These are phyloP conservation scores for Temnopleurus reevesii DNA, from an alignment of 53 echinoderm and acorn worm genomes.

Conservation along the genomic window DNA sequence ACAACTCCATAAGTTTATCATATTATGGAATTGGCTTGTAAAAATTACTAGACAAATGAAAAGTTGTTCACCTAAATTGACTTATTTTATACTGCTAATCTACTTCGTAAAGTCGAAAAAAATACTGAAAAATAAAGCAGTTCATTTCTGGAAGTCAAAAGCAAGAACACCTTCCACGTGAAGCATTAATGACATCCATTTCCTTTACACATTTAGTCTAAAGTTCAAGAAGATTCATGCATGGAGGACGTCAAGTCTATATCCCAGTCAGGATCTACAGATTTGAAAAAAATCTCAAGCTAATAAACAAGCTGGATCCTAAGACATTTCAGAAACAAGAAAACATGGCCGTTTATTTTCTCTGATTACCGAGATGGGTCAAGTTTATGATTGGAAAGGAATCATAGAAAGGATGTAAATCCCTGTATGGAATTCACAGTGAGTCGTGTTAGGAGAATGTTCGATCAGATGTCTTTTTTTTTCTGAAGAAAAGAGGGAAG, in stretches of 20 bases:
- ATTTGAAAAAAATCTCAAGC: slow-evolving; percentile 12
- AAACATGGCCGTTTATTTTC: slow-evolving; percentile 8
- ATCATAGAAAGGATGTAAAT: not conserved
- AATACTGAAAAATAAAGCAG: too few relatives aligned
- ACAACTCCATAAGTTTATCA: too few relatives aligned
- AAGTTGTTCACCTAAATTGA: too few relatives aligned
- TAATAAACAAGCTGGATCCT: not conserved
- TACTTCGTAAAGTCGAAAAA: too few relatives aligned
- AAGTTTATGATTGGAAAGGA: not conserved
- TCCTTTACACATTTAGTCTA: not conserved
- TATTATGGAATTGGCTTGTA: too few relatives aligned
- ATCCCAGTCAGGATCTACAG: not conserved
- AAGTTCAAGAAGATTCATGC: not conserved
- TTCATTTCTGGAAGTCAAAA: too few relatives aligned
- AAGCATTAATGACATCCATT: not conserved
- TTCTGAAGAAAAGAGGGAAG: not conserved
- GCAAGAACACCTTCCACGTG: too few relatives aligned
- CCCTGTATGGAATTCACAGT: not conserved
- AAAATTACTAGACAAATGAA: too few relatives aligned
- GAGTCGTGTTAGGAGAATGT: not conserved
- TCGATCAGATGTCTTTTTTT: not conserved
- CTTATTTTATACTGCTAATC: too few relatives aligned
- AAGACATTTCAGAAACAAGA: not conserved
- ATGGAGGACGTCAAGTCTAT: slow-evolving; percentile 10
- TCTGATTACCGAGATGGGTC: not conserved